phyloP scores from a whole-genome alignment of 2,113 vertebrate species.

The Centropristis striata region DNA sequence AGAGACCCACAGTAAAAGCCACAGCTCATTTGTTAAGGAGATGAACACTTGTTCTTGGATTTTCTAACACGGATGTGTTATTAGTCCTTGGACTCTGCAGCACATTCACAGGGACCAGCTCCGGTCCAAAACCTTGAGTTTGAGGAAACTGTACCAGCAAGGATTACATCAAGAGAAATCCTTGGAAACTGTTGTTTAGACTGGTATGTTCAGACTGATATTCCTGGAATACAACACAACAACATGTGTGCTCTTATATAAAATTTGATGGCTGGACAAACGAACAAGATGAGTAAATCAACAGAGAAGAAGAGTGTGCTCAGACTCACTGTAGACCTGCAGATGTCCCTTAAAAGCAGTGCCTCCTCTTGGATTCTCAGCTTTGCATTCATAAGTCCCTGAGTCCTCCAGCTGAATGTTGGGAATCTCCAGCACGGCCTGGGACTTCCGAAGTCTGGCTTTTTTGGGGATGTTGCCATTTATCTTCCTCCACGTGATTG shows the following conservation, averaged over 20 bases:
- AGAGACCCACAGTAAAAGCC: not conserved
- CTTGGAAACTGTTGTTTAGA: not conserved
- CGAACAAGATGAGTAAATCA: not conserved
- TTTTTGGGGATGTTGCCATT: constrained; percentile 96
- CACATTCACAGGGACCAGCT: constrained; percentile 3
- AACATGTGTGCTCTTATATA: constrained; percentile 13
- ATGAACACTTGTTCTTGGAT: constrained; percentile 12
- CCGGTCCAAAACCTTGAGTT: constrained; percentile 3
- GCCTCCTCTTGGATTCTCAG: constrained; percentile 93
- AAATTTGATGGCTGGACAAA: not conserved
- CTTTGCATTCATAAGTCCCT: constrained; percentile 95
- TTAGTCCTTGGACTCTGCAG: constrained; percentile 23
- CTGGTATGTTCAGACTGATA: not conserved
- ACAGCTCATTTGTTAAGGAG: not conserved
- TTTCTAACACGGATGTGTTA: constrained; percentile 12
- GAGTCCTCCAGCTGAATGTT: constrained; percentile 95
- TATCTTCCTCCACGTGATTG: constrained; percentile 97
- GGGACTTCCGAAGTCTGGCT: constrained; percentile 94
- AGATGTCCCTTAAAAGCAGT: constrained; percentile 96
- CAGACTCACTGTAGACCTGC: constrained; percentile 95
- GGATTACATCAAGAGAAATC: constrained; percentile 1
- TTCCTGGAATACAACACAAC: constrained; percentile 14
- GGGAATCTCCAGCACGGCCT: constrained; percentile 96
- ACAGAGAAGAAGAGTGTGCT: not conserved
- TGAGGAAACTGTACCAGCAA: constrained; percentile 6